phyloP scores from a whole-genome alignment of 2,797 vertebrate genomes.

The Notolabrus celidotus region DNA sequence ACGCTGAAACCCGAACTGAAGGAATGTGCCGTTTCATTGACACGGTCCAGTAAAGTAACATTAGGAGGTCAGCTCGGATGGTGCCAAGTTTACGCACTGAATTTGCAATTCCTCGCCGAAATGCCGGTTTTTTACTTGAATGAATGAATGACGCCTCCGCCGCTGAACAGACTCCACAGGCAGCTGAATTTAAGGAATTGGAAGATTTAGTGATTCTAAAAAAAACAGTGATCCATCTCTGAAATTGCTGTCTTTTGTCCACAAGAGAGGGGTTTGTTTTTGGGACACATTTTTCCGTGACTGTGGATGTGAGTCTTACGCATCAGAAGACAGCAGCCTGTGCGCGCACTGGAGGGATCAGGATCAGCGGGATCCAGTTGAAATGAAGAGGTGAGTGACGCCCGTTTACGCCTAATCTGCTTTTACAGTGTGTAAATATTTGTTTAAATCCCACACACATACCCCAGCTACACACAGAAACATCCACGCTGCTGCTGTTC shows the following conservation, averaged over 20 bases:
- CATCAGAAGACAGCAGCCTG: constrained; percentile 56
- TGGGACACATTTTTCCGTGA: constrained; percentile 22
- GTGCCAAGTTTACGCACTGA: constrained; percentile 70
- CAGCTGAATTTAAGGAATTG: constrained; percentile 45
- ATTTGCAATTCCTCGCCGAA: constrained; percentile 41
- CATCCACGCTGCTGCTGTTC: constrained; percentile 3
- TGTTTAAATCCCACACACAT: constrained; percentile 5
- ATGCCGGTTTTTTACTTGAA: constrained; percentile 32
- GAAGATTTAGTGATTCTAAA: constrained; percentile 39
- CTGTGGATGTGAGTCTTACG: constrained; percentile 77
- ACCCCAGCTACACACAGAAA: neutral
- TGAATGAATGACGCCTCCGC: constrained; percentile 73
- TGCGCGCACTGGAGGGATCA: constrained; percentile 28
- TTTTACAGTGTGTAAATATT: constrained; percentile 14
- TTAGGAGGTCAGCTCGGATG: constrained; percentile 46
- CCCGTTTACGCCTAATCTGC: constrained; percentile 12
- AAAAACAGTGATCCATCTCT: constrained; percentile 17
- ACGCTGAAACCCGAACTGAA: constrained; percentile 62
- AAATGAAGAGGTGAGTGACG: constrained; percentile 78
- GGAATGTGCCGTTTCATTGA: constrained; percentile 70
- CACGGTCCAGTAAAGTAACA: constrained; percentile 57
- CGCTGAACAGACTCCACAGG: constrained; percentile 33
- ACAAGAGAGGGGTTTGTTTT: constrained; percentile 35
- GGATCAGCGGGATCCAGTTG: constrained; percentile 57
- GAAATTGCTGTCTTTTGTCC: constrained; percentile 23